Base-by-base conservation (phyloP, 2,113 vertebrate genomes). In the Anas platyrhynchos region DNA sequence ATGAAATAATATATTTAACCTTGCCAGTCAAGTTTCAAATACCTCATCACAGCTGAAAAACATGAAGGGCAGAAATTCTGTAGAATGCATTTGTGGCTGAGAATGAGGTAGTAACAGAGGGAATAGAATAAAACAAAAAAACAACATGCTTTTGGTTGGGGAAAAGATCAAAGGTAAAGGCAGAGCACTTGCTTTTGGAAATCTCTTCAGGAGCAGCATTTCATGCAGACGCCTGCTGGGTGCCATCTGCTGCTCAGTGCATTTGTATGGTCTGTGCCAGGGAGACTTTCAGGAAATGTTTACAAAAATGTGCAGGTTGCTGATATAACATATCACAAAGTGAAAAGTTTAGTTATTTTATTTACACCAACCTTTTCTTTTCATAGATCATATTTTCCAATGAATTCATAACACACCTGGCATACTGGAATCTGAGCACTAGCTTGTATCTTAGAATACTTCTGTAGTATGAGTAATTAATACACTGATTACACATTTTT, bases 121-220 rank as follows among this genome's bases (percentile, higher is more conserved):
- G 46, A 50, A 83, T 10, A 34, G 81, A 59, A 32, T 2, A 67
- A 77, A 94, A 38, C 46, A 59, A 86, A 75, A 66, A 6, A 65
- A 82, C 52, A 75, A 87, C 21, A 3, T 44, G 46, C 13, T 32
- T 82, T 68, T 63, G 54, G 50, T 20, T 83, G 68, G 68, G 83
- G 81, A 81, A 92, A 91, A 92, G 80, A 96, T 93, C 93, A 97
- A 95, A 97, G 89, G 79, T 34, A 80, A 79, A 95, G 61, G 74
- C 89, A 83, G 68, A n/a, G 83, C 54, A 52, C 22, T 52, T 69
- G 83, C 83, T 94, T 94, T 96, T 94, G 95, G 92, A 83, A 84
- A 50, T 76, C 86, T 94, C 91, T 81, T 73, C 88, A 86, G 81
- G 94, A 94, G 88, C 66, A 89, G 83, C 54, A 67, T 92, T 96